A percentile compares a stretch with the other conserved stretches of the same genome.
Evolutionary conservation across 2,113 vertebrate genomes (phyloP).

Genomic region (Cyprinodon brontotheroides): DNA sequence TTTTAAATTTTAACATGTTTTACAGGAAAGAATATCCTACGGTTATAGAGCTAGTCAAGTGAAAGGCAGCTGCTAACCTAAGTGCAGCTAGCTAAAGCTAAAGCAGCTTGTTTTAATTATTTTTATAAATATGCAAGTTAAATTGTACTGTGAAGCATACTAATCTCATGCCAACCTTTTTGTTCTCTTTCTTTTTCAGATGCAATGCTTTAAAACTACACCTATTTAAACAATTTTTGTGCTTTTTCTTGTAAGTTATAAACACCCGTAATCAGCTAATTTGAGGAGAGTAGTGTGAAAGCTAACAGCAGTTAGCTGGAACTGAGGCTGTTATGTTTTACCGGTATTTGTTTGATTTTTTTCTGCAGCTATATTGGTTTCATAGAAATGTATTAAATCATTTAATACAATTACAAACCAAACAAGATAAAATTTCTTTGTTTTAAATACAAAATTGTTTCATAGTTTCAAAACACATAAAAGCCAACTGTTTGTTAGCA

Average conservation of each 20-base stretch:
- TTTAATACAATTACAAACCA: neutral
- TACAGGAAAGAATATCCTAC: neutral
- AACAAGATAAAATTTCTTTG: neutral
- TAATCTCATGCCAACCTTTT: neutral
- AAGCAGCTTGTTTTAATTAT: neutral
- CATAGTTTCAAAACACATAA: neutral
- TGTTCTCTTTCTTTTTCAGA: neutral
- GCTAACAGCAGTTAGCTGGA: neutral
- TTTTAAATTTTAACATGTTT: neutral
- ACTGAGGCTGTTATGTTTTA: neutral
- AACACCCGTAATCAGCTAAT: neutral
- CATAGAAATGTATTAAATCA: neutral
- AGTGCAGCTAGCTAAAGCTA: neutral
- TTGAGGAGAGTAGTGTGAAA: neutral
- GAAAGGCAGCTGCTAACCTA: neutral
- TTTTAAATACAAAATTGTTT: neutral
- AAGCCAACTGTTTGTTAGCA: neutral
- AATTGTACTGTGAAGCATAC: no score
- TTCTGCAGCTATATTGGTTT: no score
- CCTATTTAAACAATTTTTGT: neutral
- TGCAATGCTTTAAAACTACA: neutral
- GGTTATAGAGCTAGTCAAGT: neutral
- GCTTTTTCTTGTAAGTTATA: neutral
- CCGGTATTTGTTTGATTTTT: neutral
- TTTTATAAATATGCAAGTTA: neutral